Conservation (phyloP, 2,113 vertebrate genomes). For the Tauraco erythrolophus region DNA sequence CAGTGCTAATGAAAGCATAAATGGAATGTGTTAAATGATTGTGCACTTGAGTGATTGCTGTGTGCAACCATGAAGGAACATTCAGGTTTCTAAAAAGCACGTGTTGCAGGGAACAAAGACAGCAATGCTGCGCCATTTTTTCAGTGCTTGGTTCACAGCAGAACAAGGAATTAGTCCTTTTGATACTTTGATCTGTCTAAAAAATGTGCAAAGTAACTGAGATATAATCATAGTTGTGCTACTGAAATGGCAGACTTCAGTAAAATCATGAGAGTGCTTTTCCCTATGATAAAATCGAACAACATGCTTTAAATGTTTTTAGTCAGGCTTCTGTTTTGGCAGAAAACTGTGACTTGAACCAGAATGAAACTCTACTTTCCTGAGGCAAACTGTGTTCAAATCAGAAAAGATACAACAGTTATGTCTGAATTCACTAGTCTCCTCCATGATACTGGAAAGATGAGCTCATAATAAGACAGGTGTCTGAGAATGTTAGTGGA, state of each 20-base stretch:
- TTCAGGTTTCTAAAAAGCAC: not conserved
- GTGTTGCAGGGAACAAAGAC: not conserved
- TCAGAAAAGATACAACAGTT: not conserved
- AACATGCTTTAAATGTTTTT: not conserved
- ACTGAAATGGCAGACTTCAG: not conserved
- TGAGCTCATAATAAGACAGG: rapidly evolving
- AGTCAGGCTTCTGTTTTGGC: not conserved
- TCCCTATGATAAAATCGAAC: not conserved
- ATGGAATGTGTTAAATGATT: constrained; percentile 2
- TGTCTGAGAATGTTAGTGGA: not conserved
- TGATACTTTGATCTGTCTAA: not conserved
- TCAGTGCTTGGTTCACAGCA: not conserved
- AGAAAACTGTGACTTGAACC: not conserved
- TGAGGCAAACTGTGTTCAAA: not conserved
- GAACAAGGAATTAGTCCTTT: not conserved
- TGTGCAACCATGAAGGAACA: not conserved
- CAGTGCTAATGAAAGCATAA: not conserved
- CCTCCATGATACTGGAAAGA: not conserved
- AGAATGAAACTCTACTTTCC: not conserved
- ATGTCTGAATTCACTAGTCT: not conserved
- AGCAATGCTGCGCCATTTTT: rapidly evolving
- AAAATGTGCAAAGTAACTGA: not conserved
- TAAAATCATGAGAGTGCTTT: not conserved
- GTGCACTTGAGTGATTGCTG: constrained; percentile 9
- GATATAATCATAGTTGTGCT: not conserved